These are phyloP conservation scores for Meiosimyza platycephala DNA, from an alignment of 2,888 invertebrate genomes.

Conservation along the genomic window DNA sequence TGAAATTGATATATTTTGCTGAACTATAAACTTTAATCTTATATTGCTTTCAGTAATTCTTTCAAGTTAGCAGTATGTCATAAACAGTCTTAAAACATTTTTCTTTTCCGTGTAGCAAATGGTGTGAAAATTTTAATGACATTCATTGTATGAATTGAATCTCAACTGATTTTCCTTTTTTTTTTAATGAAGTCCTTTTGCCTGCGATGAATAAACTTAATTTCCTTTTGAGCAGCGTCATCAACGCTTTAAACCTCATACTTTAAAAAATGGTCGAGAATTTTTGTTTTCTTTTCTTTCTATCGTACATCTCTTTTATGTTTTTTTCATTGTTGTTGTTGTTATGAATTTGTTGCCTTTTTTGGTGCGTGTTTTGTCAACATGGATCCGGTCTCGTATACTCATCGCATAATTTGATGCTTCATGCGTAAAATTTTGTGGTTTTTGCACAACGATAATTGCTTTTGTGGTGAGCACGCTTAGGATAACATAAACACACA, in stretches of 20 bases:
- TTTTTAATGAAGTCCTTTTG: background rate
- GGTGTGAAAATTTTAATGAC: slow-evolving; percentile 5
- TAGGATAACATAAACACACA: slow-evolving; percentile 14
- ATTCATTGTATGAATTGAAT: slow-evolving; percentile 4
- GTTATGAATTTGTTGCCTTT: background rate
- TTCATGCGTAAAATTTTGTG: slow-evolving; percentile 27
- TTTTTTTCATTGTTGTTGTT: background rate
- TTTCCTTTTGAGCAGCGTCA: too few relatives aligned
- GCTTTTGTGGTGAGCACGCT: slow-evolving; percentile 22
- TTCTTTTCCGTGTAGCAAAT: too few relatives aligned
- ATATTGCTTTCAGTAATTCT: too few relatives aligned
- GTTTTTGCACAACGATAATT: slow-evolving; percentile 20
- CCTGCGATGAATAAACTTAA: background rate
- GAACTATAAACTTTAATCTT: too few relatives aligned
- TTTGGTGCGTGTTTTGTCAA: background rate
- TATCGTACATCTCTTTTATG: background rate
- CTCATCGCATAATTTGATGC: slow-evolving; percentile 10
- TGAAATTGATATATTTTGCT: too few relatives aligned
- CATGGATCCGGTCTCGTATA: background rate
- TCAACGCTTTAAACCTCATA: background rate
- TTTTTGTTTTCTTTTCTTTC: background rate
- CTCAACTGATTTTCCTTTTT: background rate
- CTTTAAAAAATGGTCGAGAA: background rate
- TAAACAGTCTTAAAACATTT: too few relatives aligned
- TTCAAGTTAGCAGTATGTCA: too few relatives aligned